Percentiles rank a stretch among this genome's conserved stretches.
These are phyloP conservation scores for Conomelus anceps DNA, from an alignment of 2,888 invertebrate genomes.

Conservation along the genomic window DNA sequence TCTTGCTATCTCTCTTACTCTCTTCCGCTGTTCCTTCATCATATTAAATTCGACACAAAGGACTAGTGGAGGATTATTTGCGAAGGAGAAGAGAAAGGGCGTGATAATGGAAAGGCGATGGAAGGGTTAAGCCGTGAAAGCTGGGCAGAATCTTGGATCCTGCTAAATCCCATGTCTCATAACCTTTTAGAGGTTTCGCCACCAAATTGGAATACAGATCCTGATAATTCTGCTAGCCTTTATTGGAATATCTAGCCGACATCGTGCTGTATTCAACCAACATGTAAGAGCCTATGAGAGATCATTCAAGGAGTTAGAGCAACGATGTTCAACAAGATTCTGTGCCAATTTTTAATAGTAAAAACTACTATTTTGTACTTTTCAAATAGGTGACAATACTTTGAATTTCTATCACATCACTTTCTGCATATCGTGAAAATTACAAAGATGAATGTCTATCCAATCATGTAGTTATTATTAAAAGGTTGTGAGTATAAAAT, in stretches of 20 bases:
- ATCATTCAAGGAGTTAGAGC: not conserved
- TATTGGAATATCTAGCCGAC: not conserved
- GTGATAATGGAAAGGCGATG: not conserved
- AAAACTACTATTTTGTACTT: no score
- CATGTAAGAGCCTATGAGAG: not conserved
- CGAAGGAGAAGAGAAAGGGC: not conserved
- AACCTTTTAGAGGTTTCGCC: not conserved
- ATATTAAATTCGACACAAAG: not conserved
- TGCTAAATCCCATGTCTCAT: not conserved
- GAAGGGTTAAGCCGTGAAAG: not conserved
- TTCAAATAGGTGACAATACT: no score
- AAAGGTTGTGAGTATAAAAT: no score
- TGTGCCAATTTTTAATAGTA: no score
- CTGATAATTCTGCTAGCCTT: not conserved
- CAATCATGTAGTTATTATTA: no score
- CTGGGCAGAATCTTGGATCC: not conserved
- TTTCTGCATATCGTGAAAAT: no score
- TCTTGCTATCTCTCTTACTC: no score
- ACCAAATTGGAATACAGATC: not conserved
- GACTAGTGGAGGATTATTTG: not conserved
- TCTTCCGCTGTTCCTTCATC: not conserved
- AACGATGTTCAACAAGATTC: not conserved
- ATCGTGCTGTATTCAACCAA: not conserved
- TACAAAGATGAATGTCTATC: no score
- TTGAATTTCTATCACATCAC: no score